phyloP scores from a whole-genome alignment of 1,140 invertebrate genomes.

The Venustaconcha ellipsiformis region DNA sequence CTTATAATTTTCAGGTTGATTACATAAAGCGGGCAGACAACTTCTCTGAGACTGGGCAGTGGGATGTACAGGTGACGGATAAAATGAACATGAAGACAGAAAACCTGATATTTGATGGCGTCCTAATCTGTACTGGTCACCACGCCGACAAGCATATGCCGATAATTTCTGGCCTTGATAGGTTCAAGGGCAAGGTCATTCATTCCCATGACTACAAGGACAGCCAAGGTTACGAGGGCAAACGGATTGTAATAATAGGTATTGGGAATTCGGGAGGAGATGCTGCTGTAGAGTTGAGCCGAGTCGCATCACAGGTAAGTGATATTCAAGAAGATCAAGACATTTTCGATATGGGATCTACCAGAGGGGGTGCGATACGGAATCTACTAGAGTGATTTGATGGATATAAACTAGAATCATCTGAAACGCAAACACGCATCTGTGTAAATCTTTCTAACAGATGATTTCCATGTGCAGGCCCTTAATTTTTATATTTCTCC shows the following conservation, averaged over 20 bases:
- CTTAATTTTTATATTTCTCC: no score
- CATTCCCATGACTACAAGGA: constrained; percentile 70
- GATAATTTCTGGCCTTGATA: constrained; percentile 49
- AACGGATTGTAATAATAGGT: constrained; percentile 70
- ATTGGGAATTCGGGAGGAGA: constrained; percentile 72
- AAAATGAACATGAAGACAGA: constrained; percentile 6
- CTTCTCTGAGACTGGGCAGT: constrained; percentile 27
- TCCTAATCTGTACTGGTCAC: constrained; percentile 56
- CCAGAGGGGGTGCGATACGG: no score
- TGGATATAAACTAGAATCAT: no score
- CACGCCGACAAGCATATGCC: constrained; percentile 57
- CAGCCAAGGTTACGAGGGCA: constrained; percentile 63
- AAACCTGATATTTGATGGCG: constrained; percentile 56
- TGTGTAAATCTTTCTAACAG: no score
- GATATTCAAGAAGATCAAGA: no score
- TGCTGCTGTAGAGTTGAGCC: constrained; percentile 70
- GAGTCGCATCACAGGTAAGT: constrained; percentile 59
- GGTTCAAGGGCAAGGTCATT: constrained; percentile 69
- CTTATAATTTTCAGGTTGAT: constrained; percentile 5
- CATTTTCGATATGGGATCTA: no score
- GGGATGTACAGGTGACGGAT: constrained; percentile 26
- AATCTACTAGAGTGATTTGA: no score
- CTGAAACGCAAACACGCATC: no score
- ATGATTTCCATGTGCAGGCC: no score
- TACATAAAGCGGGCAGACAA: constrained; percentile 20